Base-by-base conservation (phyloP, 2,888 invertebrate genomes). In the Acanthacorydalis orientalis region DNA sequence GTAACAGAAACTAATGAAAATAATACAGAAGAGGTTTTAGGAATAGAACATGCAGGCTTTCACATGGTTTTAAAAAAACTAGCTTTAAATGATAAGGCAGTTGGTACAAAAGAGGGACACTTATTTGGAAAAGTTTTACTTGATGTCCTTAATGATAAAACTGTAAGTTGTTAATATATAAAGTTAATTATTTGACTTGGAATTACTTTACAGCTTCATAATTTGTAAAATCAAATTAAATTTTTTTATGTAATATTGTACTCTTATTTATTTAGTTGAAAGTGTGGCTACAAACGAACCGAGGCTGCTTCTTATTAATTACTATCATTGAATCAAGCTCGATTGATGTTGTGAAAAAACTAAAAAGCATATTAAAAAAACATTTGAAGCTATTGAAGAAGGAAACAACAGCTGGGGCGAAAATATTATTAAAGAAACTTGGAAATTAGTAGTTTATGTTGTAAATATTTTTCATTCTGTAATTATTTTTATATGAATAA, bases 11-110 rank as follows among this genome's bases (percentile, higher is more conserved):
- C 57, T 11, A 54, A 50, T 4, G 48, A 53, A 46, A 34, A 47
- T 32, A 31, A 53, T 16, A 68, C 65, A 9, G 64, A 65, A 43
- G 65, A 71, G 15, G 54, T 68, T 7, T 54, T 65, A 9, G 79
- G 79, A 1, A 71, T 87, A 11, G 87, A 88, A 64, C 78, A 85
- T 57, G 68, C 82, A 0, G 87, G 83, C 9, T 68, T 85, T 49
- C 85, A 87, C 63, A 77, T 81, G 72, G 74, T 77, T 50, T 62
- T 87, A 33, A 89, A 86, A 59, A 86, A 84, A 64, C 65, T 88
- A 11, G 74, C 83, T 11, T 72, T 73, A 49, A 62, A 75, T 46
- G 85, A 85, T 57, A 74, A 75, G 54, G 65, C 64, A 10, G 63
- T 67, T 35, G 49, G 55, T 1, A 57, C 64, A 47, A 65, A 64